Base-by-base conservation (phyloP, 2,888 invertebrate species). In the Drosophila nr. perissopoda region DNA sequence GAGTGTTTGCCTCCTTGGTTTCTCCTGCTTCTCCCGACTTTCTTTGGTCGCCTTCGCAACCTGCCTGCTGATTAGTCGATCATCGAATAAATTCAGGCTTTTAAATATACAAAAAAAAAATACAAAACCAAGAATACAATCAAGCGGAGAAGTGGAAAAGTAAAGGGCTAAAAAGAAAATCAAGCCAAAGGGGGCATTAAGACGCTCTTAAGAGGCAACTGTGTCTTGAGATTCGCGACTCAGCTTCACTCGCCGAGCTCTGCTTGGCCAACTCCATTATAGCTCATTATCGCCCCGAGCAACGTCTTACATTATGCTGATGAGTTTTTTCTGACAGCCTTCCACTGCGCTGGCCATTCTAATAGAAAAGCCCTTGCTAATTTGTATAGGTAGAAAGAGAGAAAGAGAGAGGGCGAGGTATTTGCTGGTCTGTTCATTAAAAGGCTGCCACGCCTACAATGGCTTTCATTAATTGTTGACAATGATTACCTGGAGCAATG, bases 251-350 rank as follows among this genome's bases (percentile, higher is more conserved):
- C 29, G 11, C 29, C n/a, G 21, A 64, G 62, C 45, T 56, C 63
- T 29, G 42, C 66, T 69, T 62, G 66, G 63, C 83, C 86, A 85
- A 87, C 91, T 88, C 91, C 91, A 91, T 92, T 92, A 92, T 92
- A 91, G 89, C 92, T 92, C 92, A 92, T 92, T 92, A 92, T 92
- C 92, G 92, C 93, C 91, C 88, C 90, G 82, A 92, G 92, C 92
- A 90, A 90, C 91, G 83, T 91, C 92, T 86, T 92, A 92, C 92
- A 92, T 92, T 92, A 92, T 92, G 90, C 87, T 91, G 91, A 92
- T 91, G 92, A 90, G 89, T 78, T 89, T 89, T 88, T 75, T 62
- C 33, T 56, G 11, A 16, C 29, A 33, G 33, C 6, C 36, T 25
- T 1, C 29, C 29, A 5, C 29, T 31, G 16, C 13, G 49, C 51